Base-by-base conservation (phyloP, 2,888 invertebrate genomes). In the Chesias legatella region DNA sequence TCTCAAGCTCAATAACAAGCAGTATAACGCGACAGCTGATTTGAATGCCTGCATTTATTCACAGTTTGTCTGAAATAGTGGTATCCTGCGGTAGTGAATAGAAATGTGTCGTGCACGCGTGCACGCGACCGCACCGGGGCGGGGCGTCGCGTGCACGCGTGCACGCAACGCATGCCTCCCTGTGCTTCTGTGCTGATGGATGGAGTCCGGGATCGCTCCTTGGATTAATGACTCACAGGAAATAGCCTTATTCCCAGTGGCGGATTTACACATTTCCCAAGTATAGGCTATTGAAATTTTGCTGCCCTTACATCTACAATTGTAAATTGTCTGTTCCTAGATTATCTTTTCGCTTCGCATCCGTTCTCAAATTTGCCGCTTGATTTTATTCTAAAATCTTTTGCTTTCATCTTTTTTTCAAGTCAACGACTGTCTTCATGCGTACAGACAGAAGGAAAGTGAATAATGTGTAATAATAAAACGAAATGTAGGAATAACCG, bases 121-220 rank as follows among this genome's bases (percentile, higher is more conserved):
- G 20, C 45, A 45, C 40, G 45, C 36, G 11, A 42, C 35, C 26
- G 10, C 11, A 11, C 9, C n/a, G n/a, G n/a, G 3, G 22, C 26
- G 34, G 34, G 10, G 8, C n/a, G 11, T 36, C 30, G 45, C 45
- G 45, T 45, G 45, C 36, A 1, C 13, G 13, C 13, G 3, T 2
- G 22, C 45, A 45, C 45, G 45, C 45, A 30, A 45, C 28, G 39
- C 44, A 35, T 45, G 45, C 8, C 29, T 27, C 32, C 36, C 27
- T 29, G 8, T 31, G 36, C 40, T 45, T 40, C 40, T 45, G 29
- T 25, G 28, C 27, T 28, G 26, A 21, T 34, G 28, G 31, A 22
- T 22, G n/a, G 11, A 36, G 32, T 22, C 26, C 29, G 27, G 17
- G 4, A n/a, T 17, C 11, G 44, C 38, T 44, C 44, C 34, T 38